Evolutionary conservation across 2,113 vertebrate genomes (phyloP), one percentile per base, ranked within the genome.

Genomic region (Syngnathus floridae): DNA sequence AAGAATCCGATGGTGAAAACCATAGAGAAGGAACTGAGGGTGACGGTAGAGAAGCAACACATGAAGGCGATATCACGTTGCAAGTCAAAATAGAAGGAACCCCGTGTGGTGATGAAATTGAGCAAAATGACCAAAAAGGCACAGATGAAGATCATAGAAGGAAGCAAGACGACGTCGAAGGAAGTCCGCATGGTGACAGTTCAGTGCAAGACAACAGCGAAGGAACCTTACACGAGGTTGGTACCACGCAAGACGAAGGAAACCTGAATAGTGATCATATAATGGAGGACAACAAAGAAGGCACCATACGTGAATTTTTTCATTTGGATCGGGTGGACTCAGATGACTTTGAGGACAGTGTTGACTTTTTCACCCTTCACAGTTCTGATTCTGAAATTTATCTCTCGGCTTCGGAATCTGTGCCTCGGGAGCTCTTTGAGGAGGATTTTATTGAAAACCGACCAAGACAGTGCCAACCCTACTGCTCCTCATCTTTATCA

Each of bases 331-430:
- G 54, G 6, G n/a, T 43, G 35, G 70, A 71, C 43, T 75, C 78
- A 4, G 69, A 79, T 2, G 70, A 74, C 17, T 62, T 65, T 40
- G 72, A 62, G 36, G 81, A 81, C 13, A 12, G 22, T 0, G 74
- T 16, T 4, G 81, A 86, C 26, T 69, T 77, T 59, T 49, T 75
- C 62, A 78, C 81, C 26, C 4, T 22, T 63, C 58, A 67, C 69
- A 78, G 75, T 56, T 82, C 66, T n/a, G 79, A 82, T 55, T 86
- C 85, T 55, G 82, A 87, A 66, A 71, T 14, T 19, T 81, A 79
- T 49, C 61, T 82, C 14, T 86, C 84, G 48, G 84, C 81, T 46
- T 11, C 60, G 19, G 79, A 84, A 58, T 78, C 78, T 21, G 1
- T 49, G 17, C 75, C 79, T 64, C 64, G 64, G 48, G 49, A 41